phyloP scores from a whole-genome alignment of 1,140 invertebrate genomes.

The Diploscapter pachys region DNA sequence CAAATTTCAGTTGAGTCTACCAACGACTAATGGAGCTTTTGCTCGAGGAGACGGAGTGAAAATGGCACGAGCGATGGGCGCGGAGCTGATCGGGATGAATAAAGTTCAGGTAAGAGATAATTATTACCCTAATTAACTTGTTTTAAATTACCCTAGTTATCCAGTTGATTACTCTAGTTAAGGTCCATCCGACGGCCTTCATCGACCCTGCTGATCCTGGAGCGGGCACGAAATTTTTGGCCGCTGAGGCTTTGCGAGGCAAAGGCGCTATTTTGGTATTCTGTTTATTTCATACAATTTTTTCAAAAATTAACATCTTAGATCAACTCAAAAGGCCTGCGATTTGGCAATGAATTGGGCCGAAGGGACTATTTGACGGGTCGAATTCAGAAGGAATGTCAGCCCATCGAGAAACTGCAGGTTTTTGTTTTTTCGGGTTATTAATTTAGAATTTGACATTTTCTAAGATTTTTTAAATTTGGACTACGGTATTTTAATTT shows the following conservation, averaged over 20 bases:
- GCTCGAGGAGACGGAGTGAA: constrained; percentile 60
- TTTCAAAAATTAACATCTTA: constrained; percentile 24
- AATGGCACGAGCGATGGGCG: constrained; percentile 49
- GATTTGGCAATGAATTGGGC: constrained; percentile 59
- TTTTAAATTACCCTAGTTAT: not conserved
- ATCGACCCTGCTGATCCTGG: constrained; percentile 57
- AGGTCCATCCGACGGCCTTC: constrained; percentile 57
- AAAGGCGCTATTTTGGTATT: constrained; percentile 57
- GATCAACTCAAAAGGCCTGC: constrained; percentile 53
- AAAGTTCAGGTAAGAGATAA: constrained; percentile 33
- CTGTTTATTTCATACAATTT: constrained; percentile 31
- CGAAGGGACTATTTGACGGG: constrained; percentile 55
- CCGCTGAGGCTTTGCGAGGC: constrained; percentile 59
- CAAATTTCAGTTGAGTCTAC: constrained; percentile 32
- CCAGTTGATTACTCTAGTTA: not conserved
- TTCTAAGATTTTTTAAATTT: not conserved
- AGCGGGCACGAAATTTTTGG: constrained; percentile 57
- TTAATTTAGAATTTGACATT: not conserved
- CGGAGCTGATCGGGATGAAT: constrained; percentile 53
- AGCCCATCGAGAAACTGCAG: constrained; percentile 22
- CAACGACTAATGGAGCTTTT: constrained; percentile 60
- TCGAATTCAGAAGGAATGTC: constrained; percentile 42
- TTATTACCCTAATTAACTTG: not conserved
- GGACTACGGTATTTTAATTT: not conserved
- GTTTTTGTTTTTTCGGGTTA: not conserved